Evolutionary conservation across 2,113 vertebrate genomes (phyloP).

Genomic region (Lepisosteus oculatus): DNA sequence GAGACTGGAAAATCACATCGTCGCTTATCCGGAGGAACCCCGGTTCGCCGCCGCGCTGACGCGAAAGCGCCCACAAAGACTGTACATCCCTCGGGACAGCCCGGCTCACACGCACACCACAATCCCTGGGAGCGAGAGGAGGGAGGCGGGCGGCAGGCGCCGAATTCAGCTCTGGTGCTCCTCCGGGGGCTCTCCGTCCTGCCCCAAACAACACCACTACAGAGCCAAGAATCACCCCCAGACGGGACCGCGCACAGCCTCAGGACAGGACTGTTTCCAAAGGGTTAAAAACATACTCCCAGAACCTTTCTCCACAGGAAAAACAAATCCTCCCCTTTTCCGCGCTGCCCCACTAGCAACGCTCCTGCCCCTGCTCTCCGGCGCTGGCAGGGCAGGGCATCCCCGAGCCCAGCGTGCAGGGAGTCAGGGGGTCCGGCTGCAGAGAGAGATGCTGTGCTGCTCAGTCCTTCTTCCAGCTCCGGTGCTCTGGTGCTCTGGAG

Average conservation of each 20-base stretch:
- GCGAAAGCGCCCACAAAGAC: too few species aligned
- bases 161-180: too few species aligned
- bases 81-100: too few species aligned
- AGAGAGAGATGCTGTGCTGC: background rate
- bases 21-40: background rate
- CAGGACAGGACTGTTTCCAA: too few species aligned
- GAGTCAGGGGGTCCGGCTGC: too few species aligned
- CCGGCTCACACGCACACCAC: too few species aligned
- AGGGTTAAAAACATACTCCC: too few species aligned
- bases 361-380: conserved; percentile 13
- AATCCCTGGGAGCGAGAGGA: conserved; percentile 6
- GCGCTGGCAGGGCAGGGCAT: conserved; percentile 22
- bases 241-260: too few species aligned
- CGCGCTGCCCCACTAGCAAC: background rate
- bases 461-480: conserved; percentile 2
- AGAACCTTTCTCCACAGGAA: too few species aligned
- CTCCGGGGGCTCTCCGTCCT: too few species aligned
- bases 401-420: conserved; percentile 5
- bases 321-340: conserved; percentile 8
- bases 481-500: background rate
- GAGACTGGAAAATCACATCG: conserved; percentile 22
- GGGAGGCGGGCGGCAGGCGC: conserved; percentile 5
- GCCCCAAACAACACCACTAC: too few species aligned
- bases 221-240: conserved; percentile 6
- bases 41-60: too few species aligned